Evolutionary conservation across 2,888 invertebrate genomes (phyloP).

Genomic region (Ctenicera cuprea): DNA sequence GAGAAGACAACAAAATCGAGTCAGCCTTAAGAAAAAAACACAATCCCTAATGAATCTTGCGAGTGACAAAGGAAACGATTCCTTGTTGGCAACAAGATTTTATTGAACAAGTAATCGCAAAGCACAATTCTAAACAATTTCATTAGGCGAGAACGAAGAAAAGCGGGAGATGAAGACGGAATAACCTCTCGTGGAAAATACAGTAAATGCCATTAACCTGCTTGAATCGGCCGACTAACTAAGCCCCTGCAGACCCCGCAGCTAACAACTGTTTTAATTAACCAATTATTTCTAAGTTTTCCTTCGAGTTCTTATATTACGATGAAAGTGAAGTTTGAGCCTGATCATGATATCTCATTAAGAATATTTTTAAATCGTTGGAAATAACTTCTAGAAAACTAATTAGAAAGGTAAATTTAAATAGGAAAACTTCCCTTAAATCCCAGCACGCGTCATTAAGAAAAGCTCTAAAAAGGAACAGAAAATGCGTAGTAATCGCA

Average conservation of each 20-base stretch:
- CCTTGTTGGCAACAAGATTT: conserved; percentile 26
- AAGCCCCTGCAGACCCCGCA: background rate
- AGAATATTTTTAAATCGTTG: background rate
- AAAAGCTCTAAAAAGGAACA: background rate
- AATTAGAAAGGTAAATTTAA: conserved; percentile 16
- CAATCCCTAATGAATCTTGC: conserved; percentile 30
- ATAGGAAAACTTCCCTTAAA: background rate
- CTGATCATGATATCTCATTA: conserved; percentile 12
- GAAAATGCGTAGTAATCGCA: background rate
- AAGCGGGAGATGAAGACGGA: conserved; percentile 5
- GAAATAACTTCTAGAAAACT: conserved; percentile 1
- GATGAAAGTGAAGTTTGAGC: background rate
- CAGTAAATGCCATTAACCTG: conserved; percentile 32
- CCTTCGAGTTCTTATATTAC: background rate
- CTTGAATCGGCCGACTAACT: conserved; percentile 20
- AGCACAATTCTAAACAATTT: conserved; percentile 39
- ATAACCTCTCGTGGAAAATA: conserved; percentile 19
- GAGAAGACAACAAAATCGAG: background rate
- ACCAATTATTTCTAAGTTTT: conserved; percentile 12
- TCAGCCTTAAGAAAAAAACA: conserved; percentile 23
- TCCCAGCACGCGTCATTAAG: background rate
- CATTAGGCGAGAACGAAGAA: conserved; percentile 27
- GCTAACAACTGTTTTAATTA: conserved; percentile 28
- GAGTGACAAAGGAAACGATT: conserved; percentile 33
- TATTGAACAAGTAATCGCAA: conserved; percentile 34